A percentile compares a stretch with the other conserved stretches of the same genome.
phyloP scores from a whole-genome alignment of 1,140 invertebrate species.

The Asbolus verrucosus region DNA sequence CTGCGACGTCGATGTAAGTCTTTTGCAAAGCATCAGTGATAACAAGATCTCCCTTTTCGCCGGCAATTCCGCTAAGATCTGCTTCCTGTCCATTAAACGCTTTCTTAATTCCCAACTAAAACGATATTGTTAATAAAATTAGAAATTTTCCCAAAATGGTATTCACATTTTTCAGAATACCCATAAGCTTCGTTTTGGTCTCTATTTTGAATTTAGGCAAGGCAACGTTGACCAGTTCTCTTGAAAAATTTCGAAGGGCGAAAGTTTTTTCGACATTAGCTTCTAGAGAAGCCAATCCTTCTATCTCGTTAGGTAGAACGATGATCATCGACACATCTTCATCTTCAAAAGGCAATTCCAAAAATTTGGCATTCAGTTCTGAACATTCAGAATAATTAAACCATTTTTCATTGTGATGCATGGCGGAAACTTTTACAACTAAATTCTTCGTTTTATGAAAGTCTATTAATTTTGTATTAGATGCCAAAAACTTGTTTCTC shows the following conservation, averaged over 20 bases:
- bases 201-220: slow-evolving; percentile 65
- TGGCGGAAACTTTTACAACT: slow-evolving; percentile 71
- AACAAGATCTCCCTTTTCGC: slow-evolving; percentile 33
- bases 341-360: slow-evolving; percentile 71
- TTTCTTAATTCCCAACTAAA: not conserved
- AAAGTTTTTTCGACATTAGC: slow-evolving; percentile 53
- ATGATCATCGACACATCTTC: slow-evolving; percentile 73
- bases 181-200: not conserved
- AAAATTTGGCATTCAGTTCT: slow-evolving; percentile 67
- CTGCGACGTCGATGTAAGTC: slow-evolving; percentile 75
- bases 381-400: slow-evolving; percentile 68
- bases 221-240: slow-evolving; percentile 53
- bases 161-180: not conserved
- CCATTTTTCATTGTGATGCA: slow-evolving; percentile 68
- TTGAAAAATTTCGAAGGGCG: slow-evolving; percentile 46
- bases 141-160: not conserved
- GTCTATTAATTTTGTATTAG: slow-evolving; percentile 67
- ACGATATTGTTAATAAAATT: not conserved
- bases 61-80: slow-evolving; percentile 69
- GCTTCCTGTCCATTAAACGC: not conserved
- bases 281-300: slow-evolving; percentile 66
- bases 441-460: slow-evolving; percentile 59
- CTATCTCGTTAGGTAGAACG: slow-evolving; percentile 73
- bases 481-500: slow-evolving; percentile 68
- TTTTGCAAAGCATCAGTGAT: slow-evolving; percentile 69